These are phyloP conservation scores for Diadumene lineata DNA, from an alignment of 92 coral and sea anemone genomes.

Conservation along the genomic window DNA sequence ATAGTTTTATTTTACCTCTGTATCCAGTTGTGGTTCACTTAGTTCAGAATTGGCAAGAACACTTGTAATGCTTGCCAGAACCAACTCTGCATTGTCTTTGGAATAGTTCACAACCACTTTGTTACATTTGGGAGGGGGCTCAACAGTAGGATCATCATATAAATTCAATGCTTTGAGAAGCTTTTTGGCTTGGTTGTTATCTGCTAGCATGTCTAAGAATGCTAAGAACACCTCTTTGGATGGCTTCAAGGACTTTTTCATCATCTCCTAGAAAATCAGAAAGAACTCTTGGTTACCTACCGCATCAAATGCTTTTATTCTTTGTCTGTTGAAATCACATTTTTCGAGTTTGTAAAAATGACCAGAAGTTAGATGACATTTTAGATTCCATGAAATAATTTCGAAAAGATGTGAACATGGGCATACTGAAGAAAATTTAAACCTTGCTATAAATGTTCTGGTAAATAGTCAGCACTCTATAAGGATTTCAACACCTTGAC, in stretches of 20 bases:
- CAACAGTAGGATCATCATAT: conserved; percentile 5
- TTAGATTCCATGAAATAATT: no score
- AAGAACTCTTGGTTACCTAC: no score
- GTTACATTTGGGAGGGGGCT: conserved; percentile 17
- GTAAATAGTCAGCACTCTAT: not conserved
- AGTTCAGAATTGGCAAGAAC: conserved; percentile 13
- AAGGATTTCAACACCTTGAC: no score
- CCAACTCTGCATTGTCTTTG: conserved; percentile 29
- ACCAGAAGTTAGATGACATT: no score
- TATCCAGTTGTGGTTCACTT: conserved; percentile 29
- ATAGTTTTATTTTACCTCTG: no score
- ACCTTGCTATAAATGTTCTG: no score
- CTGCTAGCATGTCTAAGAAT: conserved; percentile 17
- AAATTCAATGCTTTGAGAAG: conserved; percentile 19
- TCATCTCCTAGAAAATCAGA: conserved; percentile 21
- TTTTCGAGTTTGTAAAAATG: no score
- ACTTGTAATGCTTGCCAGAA: conserved; percentile 8
- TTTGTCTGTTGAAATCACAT: no score
- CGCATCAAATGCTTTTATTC: no score
- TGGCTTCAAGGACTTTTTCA: conserved; percentile 15
- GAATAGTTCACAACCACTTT: conserved; percentile 15
- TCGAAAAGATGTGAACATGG: no score
- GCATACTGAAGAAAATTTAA: no score
- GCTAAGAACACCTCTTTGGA: conserved; percentile 20
- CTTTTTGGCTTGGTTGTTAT: conserved; percentile 19